Evolutionary conservation across 2,113 vertebrate species (phyloP).

Genomic region (Tragelaphus strepsiceros): DNA sequence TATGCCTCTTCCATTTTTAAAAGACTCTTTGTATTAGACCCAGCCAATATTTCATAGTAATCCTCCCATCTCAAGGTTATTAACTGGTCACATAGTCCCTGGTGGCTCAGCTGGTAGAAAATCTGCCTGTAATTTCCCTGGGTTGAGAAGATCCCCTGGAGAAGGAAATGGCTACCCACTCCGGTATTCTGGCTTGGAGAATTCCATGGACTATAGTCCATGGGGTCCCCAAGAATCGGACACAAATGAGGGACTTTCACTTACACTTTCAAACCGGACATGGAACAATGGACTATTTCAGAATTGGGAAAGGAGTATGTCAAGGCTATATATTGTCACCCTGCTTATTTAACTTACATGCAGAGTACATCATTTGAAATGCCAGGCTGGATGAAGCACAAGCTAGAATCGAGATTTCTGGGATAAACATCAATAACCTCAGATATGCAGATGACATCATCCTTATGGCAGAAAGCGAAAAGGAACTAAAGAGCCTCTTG

Average conservation of each 20-base stretch:
- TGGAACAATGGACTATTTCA: background rate
- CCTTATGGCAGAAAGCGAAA: background rate
- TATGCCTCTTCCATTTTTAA: background rate
- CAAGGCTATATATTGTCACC: background rate
- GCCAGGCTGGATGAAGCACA: fast-evolving
- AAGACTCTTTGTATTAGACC: too few relatives aligned
- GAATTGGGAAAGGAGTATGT: background rate
- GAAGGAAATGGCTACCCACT: fast-evolving
- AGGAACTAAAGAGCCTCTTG: background rate
- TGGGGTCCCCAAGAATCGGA: background rate
- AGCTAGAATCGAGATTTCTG: background rate
- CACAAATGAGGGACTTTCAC: background rate
- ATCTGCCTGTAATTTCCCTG: background rate
- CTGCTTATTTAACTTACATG: background rate
- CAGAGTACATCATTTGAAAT: background rate
- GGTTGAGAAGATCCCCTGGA: background rate
- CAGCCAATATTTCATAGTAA: background rate
- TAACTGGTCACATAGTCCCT: background rate
- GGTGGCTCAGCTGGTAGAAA: background rate
- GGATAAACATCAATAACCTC: background rate
- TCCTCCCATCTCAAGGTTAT: background rate
- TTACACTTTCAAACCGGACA: background rate
- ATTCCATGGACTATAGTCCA: background rate
- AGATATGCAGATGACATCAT: background rate
- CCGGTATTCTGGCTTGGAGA: background rate